These are phyloP conservation scores for Cosmopolites sordidus DNA, from an alignment of 2,888 invertebrate genomes.

Conservation along the genomic window DNA sequence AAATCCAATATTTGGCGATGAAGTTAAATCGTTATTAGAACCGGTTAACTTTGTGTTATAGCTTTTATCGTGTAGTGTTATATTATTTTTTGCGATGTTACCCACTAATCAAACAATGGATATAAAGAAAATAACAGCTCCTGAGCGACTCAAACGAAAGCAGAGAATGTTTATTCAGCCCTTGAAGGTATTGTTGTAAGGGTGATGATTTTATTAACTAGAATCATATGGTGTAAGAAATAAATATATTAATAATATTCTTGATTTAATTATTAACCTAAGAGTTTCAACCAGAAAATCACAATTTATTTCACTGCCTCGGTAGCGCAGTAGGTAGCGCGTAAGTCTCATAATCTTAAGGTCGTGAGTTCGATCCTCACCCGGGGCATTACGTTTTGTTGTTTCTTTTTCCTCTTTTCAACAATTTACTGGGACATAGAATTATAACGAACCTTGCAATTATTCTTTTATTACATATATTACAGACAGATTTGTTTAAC, in stretches of 20 bases:
- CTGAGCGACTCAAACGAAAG: constrained; percentile 17
- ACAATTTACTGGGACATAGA: too few species aligned
- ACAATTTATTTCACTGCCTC: too few species aligned
- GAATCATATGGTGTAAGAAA: too few species aligned
- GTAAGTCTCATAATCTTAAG: constrained; percentile 82
- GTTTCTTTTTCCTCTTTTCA: too few species aligned
- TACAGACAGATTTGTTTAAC: too few species aligned
- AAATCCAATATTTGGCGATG: too few species aligned
- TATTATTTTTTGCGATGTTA: background rate
- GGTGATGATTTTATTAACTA: too few species aligned
- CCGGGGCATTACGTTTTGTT: constrained; percentile 37
- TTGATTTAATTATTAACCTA: too few species aligned
- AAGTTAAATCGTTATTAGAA: background rate
- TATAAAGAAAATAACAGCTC: constrained; percentile 15
- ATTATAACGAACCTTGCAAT: too few species aligned
- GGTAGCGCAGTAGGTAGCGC: constrained; percentile 86
- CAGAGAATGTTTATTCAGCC: constrained; percentile 8
- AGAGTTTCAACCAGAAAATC: too few species aligned
- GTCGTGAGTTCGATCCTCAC: constrained; percentile 50
- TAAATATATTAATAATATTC: too few species aligned
- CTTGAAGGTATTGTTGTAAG: constrained; percentile 12
- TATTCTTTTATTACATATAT: too few species aligned
- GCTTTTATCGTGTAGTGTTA: background rate
- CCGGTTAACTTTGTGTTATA: background rate
- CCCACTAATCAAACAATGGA: background rate